phyloP scores from a whole-genome alignment of 1,140 invertebrate genomes.

The Drosophila sproati region DNA sequence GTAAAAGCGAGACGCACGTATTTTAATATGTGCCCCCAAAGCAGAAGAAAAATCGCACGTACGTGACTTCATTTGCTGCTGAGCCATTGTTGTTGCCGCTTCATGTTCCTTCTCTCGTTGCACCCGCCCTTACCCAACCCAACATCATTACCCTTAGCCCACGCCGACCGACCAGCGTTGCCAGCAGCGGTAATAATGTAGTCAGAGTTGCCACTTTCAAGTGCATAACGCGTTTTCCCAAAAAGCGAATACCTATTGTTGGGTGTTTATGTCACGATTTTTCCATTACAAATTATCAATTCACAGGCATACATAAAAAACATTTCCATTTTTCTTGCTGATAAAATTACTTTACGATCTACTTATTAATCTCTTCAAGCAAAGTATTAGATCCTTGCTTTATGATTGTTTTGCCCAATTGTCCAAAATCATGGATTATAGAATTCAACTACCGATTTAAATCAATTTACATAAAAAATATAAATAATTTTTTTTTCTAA shows the following conservation, averaged over 20 bases:
- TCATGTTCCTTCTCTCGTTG: neutral
- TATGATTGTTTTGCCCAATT: too few relatives aligned
- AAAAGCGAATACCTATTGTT: slow-evolving; percentile 1
- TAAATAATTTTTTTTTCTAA: too few relatives aligned
- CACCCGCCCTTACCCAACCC: neutral
- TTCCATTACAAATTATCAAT: too few relatives aligned
- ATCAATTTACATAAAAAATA: too few relatives aligned
- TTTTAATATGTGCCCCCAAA: slow-evolving; percentile 84
- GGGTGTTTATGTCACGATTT: neutral
- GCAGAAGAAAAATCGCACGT: slow-evolving; percentile 84
- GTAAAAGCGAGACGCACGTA: slow-evolving; percentile 81
- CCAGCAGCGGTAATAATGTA: slow-evolving; percentile 18
- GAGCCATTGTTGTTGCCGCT: slow-evolving; percentile 65
- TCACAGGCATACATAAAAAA: too few relatives aligned
- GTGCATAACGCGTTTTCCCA: neutral
- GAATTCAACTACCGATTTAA: too few relatives aligned
- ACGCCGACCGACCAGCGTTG: slow-evolving; percentile 25
- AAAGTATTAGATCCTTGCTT: too few relatives aligned
- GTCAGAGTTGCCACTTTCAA: slow-evolving; percentile 22
- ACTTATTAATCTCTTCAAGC: too few relatives aligned
- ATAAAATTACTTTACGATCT: too few relatives aligned
- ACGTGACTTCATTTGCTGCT: slow-evolving; percentile 84
- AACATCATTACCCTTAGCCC: neutral
- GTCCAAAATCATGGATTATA: too few relatives aligned
- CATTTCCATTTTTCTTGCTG: too few relatives aligned